A percentile compares a stretch with the other conserved stretches of the same genome.
Conservation (phyloP, 2,113 vertebrate species). For the Ochotona princeps region DNA sequence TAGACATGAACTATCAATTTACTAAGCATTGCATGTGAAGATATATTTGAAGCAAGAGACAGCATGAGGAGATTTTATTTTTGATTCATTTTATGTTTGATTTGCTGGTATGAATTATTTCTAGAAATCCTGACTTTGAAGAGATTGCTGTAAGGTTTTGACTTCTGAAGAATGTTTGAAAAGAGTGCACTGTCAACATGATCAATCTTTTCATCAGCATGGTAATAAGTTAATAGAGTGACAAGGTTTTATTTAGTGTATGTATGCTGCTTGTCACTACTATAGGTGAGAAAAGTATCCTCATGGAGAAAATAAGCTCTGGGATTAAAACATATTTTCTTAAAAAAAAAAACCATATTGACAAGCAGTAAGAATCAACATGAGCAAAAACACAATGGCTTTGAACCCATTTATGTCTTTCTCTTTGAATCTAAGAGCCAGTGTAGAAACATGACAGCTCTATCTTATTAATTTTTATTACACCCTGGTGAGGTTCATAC, state of each 20-base stretch:
- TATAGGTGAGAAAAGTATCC: conserved; percentile 37
- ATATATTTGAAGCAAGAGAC: conserved; percentile 68
- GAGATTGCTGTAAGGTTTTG: conserved; percentile 26
- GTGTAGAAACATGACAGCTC: conserved; percentile 30
- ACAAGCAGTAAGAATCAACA: conserved; percentile 46
- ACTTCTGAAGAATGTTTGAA: conserved; percentile 45
- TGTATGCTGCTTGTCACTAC: conserved; percentile 51
- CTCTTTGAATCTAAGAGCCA: conserved; percentile 2
- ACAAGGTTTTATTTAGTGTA: conserved; percentile 46
- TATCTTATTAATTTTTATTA: conserved; percentile 58
- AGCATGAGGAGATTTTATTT: conserved; percentile 62
- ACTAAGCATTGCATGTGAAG: conserved; percentile 65
- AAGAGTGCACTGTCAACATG: conserved; percentile 55
- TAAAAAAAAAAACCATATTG: conserved; percentile 44
- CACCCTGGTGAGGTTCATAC: not conserved
- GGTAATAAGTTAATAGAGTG: conserved; percentile 65
- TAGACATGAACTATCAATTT: conserved; percentile 76
- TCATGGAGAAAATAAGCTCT: conserved; percentile 33
- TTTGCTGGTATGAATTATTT: conserved; percentile 66
- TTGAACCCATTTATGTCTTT: not conserved
- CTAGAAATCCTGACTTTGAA: conserved; percentile 56
- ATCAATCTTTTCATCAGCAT: conserved; percentile 70
- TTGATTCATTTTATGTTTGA: conserved; percentile 67
- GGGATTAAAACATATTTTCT: conserved; percentile 29
- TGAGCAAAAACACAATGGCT: not conserved